Evolutionary conservation across 2,113 vertebrate genomes (phyloP), one percentile per base, ranked within the genome.

Genomic region (Toxotes chatareus): DNA sequence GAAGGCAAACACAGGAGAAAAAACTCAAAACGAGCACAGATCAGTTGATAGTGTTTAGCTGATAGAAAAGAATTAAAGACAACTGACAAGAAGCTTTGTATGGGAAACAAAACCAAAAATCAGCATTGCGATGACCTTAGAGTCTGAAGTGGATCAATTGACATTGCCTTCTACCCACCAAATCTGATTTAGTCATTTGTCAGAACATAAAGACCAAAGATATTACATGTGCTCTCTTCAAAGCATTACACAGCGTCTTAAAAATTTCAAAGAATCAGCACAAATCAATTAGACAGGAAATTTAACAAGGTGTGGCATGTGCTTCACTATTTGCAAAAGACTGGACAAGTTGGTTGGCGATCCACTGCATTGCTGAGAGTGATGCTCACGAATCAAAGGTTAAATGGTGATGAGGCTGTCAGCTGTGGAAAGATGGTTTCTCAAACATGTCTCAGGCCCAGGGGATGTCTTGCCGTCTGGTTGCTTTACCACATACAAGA

Each of bases 1-100:
- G 87, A 92, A 94, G 90, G 92, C 88, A 91, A 92, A 93, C 78
- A 86, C 71, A 77, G 88, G 86, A 83, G 73, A 86, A 86, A 27
- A 83, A 73, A 83, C 64, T 73, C 74, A 73, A 63, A 86, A 71
- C 72, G 75, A 86, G 87, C 80, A 90, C 71, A 91, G 73, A 92
- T 75, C 86, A 84, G 80, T 75, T 73, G 76, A 90, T 88, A 80
- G 70, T 85, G 80, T 88, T 86, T 61, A 88, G 88, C 73, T 87
- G 93, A 90, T 64, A 82, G 78, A 91, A 86, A 80, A 88, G 2
- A 80, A 80, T 67, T 46, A 38, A 71, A 89, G 60, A 88, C 64
- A 68, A 36, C 4, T 64, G 44, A 88, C 82, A 67, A 76, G 21
- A 80, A 40, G 40, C 76, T 85, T 73, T 76, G 53, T 56, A n/a